Evolutionary conservation across 2,888 invertebrate genomes (phyloP).

Genomic region (Acrobasis repandana): DNA sequence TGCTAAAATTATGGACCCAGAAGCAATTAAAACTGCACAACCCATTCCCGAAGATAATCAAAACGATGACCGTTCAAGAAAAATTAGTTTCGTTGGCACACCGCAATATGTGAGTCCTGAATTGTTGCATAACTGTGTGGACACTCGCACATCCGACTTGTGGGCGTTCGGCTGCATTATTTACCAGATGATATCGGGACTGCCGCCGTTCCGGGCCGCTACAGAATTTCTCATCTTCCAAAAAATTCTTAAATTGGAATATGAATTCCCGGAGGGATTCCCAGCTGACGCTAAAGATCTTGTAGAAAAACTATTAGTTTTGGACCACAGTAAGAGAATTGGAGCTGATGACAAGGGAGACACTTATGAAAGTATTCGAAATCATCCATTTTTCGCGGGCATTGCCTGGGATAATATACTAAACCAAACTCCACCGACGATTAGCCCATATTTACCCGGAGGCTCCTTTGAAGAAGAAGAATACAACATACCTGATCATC

Average conservation of each 20-base stretch:
- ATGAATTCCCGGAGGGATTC: conserved; percentile 96
- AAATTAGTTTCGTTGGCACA: conserved; percentile 97
- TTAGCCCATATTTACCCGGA: conserved; percentile 92
- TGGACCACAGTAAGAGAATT: conserved; percentile 90
- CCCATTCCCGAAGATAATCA: conserved; percentile 56
- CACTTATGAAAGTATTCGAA: conserved; percentile 90
- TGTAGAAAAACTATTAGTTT: conserved; percentile 91
- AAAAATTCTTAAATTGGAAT: conserved; percentile 95
- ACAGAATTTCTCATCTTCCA: conserved; percentile 98
- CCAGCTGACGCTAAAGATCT: conserved; percentile 93
- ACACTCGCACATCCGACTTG: conserved; percentile 92
- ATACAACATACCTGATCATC: conserved; percentile 88
- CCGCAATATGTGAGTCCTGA: conserved; percentile 99
- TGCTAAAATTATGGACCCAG: conserved; percentile 89
- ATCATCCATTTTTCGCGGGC: conserved; percentile 93
- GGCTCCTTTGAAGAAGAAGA: conserved; percentile 86
- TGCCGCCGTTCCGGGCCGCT: conserved; percentile 95
- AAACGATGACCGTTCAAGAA: conserved; percentile 80
- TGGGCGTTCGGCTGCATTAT: conserved; percentile 99
- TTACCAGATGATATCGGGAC: conserved; percentile 97
- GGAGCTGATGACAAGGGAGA: conserved; percentile 89
- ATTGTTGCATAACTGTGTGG: conserved; percentile 90
- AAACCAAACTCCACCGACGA: conserved; percentile 90
- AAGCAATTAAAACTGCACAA: conserved; percentile 52
- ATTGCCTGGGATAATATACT: conserved; percentile 92